phyloP scores from a whole-genome alignment of 2,113 vertebrate species.

The Catharus bicknelli region DNA sequence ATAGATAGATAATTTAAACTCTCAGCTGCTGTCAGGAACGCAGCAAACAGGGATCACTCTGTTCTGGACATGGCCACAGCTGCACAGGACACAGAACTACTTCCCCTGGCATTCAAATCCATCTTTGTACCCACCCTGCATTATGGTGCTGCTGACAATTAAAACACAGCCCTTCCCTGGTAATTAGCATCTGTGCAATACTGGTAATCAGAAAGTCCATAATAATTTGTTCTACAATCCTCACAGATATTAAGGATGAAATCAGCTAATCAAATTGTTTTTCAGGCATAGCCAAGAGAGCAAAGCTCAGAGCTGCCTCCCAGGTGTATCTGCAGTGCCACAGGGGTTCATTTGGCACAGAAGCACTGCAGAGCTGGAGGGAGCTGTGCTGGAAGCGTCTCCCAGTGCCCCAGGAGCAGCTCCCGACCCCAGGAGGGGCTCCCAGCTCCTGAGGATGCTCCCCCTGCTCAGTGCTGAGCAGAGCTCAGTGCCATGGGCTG shows the following conservation, averaged over 20 bases:
- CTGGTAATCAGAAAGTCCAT: slow-evolving; percentile 14
- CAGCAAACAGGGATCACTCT: neutral
- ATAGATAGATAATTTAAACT: neutral
- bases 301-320: neutral
- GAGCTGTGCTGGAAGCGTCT: neutral
- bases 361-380: neutral
- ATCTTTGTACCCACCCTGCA: neutral
- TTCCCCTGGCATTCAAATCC: neutral
- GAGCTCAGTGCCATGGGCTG: too few species aligned
- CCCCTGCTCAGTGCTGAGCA: neutral
- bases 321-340: neutral
- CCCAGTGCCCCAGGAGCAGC: neutral
- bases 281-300: neutral
- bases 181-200: slow-evolving; percentile 18
- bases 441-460: neutral
- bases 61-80: neutral
- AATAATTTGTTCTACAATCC: neutral
- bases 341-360: fast-evolving
- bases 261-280: neutral
- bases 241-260: neutral
- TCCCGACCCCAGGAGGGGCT: neutral
- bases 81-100: neutral
- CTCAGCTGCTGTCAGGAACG: neutral
- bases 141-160: neutral
- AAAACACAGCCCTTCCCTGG: neutral